phyloP scores from a whole-genome alignment of 53 echinoderm and acorn worm species.

The Stichopus horrens region DNA sequence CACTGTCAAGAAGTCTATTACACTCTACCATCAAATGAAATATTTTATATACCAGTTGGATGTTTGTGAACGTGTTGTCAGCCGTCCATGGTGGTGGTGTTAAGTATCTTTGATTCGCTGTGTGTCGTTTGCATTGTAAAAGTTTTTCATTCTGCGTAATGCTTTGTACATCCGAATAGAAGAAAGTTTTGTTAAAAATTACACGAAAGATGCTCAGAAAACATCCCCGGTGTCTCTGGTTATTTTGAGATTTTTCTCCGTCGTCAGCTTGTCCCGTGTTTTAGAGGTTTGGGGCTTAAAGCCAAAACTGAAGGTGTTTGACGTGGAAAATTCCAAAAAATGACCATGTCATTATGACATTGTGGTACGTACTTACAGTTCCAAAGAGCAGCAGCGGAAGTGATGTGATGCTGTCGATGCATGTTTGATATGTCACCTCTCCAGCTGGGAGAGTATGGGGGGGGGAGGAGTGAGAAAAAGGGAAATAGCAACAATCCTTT shows the following conservation, averaged over 20 bases:
- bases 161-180: constrained; percentile 39
- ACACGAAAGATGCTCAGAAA: constrained; percentile 2
- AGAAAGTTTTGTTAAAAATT: constrained; percentile 18
- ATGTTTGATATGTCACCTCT: too few relatives aligned
- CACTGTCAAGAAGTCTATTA: constrained; percentile 10
- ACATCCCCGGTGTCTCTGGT: not conserved
- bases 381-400: too few relatives aligned
- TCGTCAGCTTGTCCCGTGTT: not conserved
- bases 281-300: not conserved
- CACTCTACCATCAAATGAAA: constrained; percentile 37
- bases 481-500: too few relatives aligned
- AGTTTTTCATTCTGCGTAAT: constrained; percentile 31
- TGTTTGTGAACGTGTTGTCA: not conserved
- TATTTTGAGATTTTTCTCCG: not conserved
- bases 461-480: too few relatives aligned
- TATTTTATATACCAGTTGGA: constrained; percentile 38
- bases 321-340: too few relatives aligned
- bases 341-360: too few relatives aligned
- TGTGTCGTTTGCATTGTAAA: constrained; percentile 16
- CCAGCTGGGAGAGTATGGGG: too few relatives aligned
- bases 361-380: too few relatives aligned
- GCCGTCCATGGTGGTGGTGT: constrained; percentile 38
- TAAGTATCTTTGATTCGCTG: constrained; percentile 2
- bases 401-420: too few relatives aligned
- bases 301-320: not conserved